phyloP scores from a whole-genome alignment of 2,797 vertebrate genomes.

The Okamejei kenojei region DNA sequence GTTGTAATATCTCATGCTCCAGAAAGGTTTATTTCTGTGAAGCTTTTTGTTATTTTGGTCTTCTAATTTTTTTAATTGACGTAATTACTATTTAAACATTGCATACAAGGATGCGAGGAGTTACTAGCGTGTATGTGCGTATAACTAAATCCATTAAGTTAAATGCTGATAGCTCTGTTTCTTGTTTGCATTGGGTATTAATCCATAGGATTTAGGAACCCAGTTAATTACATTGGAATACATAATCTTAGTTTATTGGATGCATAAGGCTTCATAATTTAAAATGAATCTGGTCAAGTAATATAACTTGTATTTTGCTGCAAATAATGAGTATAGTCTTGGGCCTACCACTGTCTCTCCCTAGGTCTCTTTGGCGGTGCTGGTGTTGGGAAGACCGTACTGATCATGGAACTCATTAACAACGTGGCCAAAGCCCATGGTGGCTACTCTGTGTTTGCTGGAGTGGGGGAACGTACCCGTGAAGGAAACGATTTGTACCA shows the following conservation, averaged over 20 bases:
- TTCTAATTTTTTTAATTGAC: no score
- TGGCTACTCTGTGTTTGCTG: constrained; percentile 93
- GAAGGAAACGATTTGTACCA: constrained; percentile 97
- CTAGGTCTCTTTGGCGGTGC: constrained; percentile 90
- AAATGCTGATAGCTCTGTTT: background rate
- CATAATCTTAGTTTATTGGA: background rate
- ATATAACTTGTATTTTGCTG: background rate
- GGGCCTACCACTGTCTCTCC: background rate
- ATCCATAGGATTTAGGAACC: background rate
- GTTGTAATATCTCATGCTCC: no score
- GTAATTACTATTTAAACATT: no score
- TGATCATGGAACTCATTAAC: constrained; percentile 98
- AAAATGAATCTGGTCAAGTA: background rate
- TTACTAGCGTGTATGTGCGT: no score
- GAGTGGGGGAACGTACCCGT: constrained; percentile 88
- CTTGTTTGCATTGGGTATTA: background rate
- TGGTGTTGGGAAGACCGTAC: constrained; percentile 89
- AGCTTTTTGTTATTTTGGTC: no score
- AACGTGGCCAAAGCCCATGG: constrained; percentile 96
- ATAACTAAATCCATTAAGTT: background rate
- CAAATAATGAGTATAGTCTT: background rate
- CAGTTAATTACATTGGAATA: background rate
- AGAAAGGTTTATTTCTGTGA: no score
- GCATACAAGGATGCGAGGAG: no score
- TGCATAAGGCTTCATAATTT: background rate